Evolutionary conservation across 2,797 vertebrate genomes (phyloP).

Genomic region (Semaprochilodus insignis): DNA sequence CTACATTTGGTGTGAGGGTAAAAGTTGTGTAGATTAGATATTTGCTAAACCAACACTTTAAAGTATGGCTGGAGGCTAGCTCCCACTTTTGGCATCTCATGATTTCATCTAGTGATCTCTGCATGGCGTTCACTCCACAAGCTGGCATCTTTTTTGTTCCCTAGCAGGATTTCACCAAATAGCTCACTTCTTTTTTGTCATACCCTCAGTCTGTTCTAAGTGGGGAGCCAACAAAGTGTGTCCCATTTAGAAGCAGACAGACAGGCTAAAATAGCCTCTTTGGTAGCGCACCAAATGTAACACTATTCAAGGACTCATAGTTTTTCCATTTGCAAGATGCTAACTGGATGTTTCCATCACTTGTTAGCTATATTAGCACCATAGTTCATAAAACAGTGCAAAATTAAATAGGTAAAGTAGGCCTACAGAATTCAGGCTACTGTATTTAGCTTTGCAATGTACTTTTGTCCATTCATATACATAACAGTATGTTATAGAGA

Average conservation of each 20-base stretch:
- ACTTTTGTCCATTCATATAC: no score
- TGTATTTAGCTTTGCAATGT: no score
- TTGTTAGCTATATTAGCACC: not conserved
- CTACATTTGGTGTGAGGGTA: not conserved
- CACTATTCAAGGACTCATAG: slow-evolving; percentile 14
- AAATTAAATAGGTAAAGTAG: not conserved
- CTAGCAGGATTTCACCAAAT: not conserved
- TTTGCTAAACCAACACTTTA: not conserved
- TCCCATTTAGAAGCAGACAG: slow-evolving; percentile 16
- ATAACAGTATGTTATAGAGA: no score
- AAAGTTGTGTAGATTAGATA: not conserved
- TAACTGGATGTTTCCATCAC: not conserved
- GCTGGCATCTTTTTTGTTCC: not conserved
- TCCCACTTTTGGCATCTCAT: not conserved
- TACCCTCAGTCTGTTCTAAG: not conserved
- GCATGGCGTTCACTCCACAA: not conserved
- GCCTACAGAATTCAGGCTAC: no score
- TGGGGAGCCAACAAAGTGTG: not conserved
- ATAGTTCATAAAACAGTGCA: not conserved
- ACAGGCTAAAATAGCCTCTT: not conserved
- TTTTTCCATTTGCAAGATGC: slow-evolving; percentile 2
- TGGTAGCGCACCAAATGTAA: not conserved
- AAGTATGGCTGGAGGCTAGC: not conserved
- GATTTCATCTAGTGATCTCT: not conserved
- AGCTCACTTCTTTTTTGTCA: not conserved